Evolutionary conservation across 2,797 vertebrate genomes (phyloP).

Genomic region (Gephyroberyx darwinii): DNA sequence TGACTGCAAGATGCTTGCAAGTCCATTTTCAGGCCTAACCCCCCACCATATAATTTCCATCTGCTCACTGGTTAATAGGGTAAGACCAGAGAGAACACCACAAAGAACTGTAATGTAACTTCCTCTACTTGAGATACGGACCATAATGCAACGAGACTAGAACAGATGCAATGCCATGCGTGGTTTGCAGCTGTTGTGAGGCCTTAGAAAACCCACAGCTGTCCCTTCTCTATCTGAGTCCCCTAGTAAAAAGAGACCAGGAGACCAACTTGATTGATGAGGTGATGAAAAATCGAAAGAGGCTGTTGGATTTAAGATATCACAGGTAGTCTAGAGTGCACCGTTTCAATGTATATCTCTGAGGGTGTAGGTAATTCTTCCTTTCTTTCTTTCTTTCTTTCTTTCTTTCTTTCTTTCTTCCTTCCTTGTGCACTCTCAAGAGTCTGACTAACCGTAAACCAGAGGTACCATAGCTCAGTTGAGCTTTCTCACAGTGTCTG

Average conservation of each 20-base stretch:
- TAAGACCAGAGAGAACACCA: slow-evolving; percentile 61
- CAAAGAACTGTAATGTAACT: slow-evolving; percentile 58
- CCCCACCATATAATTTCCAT: slow-evolving; percentile 60
- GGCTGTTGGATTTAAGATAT: slow-evolving; percentile 44
- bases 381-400: slow-evolving; percentile 10
- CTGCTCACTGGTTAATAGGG: slow-evolving; percentile 69
- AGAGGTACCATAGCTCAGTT: neutral
- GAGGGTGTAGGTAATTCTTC: neutral
- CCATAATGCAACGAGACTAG: slow-evolving; percentile 48
- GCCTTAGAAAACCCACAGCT: slow-evolving; percentile 70
- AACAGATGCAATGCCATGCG: slow-evolving; percentile 73
- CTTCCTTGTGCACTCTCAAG: neutral
- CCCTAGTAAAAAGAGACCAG: slow-evolving; percentile 50
- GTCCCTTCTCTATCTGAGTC: slow-evolving; percentile 58
- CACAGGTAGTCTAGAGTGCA: slow-evolving; percentile 48
- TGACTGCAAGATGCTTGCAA: slow-evolving; percentile 49
- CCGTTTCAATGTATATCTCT: slow-evolving; percentile 9
- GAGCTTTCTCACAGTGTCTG: neutral
- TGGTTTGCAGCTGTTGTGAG: slow-evolving; percentile 74
- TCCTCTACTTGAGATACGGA: slow-evolving; percentile 45
- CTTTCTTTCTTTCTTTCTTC: neutral
- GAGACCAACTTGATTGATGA: slow-evolving; percentile 69
- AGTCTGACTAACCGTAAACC: neutral
- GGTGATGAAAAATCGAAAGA: slow-evolving; percentile 46
- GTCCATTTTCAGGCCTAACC: slow-evolving; percentile 46